These are phyloP conservation scores for Ladona fulva DNA, from an alignment of 1,140 invertebrate species.

Conservation along the genomic window DNA sequence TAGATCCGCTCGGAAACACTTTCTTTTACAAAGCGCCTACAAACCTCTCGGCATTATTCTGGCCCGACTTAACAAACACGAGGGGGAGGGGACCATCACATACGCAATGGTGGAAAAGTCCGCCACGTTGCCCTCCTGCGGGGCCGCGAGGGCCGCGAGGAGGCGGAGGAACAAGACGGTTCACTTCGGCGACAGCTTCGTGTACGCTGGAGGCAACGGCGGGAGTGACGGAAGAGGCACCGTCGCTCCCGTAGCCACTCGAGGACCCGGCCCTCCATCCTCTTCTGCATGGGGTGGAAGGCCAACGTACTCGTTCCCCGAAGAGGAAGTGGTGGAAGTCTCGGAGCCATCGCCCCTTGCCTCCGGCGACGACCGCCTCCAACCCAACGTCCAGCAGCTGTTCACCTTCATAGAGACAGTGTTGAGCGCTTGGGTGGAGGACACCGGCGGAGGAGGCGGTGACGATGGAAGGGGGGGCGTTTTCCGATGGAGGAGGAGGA, in stretches of 20 bases:
- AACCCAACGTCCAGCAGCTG: conserved; percentile 65
- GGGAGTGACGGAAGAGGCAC: conserved; percentile 26
- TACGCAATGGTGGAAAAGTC: conserved; percentile 13
- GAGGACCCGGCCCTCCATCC: conserved; percentile 21
- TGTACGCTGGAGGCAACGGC: conserved; percentile 28
- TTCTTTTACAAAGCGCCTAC: too few relatives aligned
- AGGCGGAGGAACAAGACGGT: conserved; percentile 61
- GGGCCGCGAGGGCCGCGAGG: conserved; percentile 33
- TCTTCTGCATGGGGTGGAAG: conserved; percentile 24
- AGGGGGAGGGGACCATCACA: background rate
- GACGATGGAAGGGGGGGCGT: background rate
- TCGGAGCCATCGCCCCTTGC: background rate
- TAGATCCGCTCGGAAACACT: too few relatives aligned
- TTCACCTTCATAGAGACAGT: conserved; percentile 61
- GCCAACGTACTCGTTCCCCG: conserved; percentile 35
- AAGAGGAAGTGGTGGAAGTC: conserved; percentile 40
- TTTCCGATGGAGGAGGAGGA: background rate
- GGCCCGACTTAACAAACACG: too few relatives aligned
- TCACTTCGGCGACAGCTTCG: conserved; percentile 59
- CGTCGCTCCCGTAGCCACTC: conserved; percentile 31
- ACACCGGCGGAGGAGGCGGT: background rate
- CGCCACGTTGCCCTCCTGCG: conserved; percentile 8
- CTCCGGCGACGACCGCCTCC: conserved; percentile 32
- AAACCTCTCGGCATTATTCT: too few relatives aligned
- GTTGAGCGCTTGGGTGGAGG: conserved; percentile 28